Base-by-base conservation (phyloP, 2,113 vertebrate genomes). In the Arizona elegans region DNA sequence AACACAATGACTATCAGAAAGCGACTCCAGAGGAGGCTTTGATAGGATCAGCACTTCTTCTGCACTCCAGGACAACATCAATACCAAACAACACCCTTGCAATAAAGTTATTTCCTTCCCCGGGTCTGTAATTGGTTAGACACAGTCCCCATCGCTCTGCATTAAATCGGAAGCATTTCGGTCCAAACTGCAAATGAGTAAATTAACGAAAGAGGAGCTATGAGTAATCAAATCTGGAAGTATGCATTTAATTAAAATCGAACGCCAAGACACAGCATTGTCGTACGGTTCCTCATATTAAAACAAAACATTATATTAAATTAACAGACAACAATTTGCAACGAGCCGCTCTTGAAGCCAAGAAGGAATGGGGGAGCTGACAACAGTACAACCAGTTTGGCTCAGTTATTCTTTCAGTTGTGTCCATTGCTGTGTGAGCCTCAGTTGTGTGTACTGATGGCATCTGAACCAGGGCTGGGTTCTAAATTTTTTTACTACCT, bases 291-390 rank as follows among this genome's bases (percentile, higher is more conserved):
- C 96, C 93, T 96, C 94, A 62, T 94, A 96, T 95, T 96, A 97
- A 95, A 96, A 97, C 96, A 97, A 97, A 97, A 91, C 92, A 95
- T 96, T 96, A 97, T 96, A 97, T 97, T 97, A 97, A 97, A 97
- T 97, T 97, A 97, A 96, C 92, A 97, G 95, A 95, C 94, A 95
- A 97, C 95, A 92, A 91, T 93, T 86, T 96, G 86, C 92, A 96
- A 97, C 96, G 95, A 97, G 97, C 97, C 97, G 97, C 93, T 96
- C 93, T 92, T 87, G 38, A 93, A 96, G 92, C 23, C 7, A 24
- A 52, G 6, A 50, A 19, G 29, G 65, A 43, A 70, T 7, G 56
- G 70, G 23, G 95, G 50, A 96, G 50, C n/a, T 96, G 96, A 93
- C 89, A 93, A 96, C 96, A 17, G 17, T 43, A 56, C 43, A 96